Conservation (phyloP, 1,140 invertebrate species). For the Philotrypesis tridentata region DNA sequence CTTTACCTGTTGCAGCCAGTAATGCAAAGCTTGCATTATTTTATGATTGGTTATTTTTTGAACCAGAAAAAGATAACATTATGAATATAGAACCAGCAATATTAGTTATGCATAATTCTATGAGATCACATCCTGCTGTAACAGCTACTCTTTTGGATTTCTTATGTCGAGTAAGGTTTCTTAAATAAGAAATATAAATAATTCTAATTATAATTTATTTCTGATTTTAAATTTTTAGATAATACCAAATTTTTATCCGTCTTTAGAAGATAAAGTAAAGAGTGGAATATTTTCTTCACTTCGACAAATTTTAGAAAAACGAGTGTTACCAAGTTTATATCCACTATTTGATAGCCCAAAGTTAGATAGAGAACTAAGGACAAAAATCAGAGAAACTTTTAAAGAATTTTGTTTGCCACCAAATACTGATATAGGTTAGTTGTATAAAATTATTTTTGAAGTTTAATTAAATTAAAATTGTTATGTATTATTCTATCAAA, state of each 20-base stretch:
- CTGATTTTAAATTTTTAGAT: constrained; percentile 78
- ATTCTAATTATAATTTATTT: constrained; percentile 6
- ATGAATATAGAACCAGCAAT: constrained; percentile 99
- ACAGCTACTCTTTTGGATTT: constrained; percentile 96
- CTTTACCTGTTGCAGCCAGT: constrained; percentile 92
- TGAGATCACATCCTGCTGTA: constrained; percentile 95
- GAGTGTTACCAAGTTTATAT: constrained; percentile 90
- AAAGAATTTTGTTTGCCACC: constrained; percentile 88
- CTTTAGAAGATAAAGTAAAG: constrained; percentile 87
- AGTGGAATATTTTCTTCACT: constrained; percentile 94
- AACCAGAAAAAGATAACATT: constrained; percentile 96
- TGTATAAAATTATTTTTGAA: background rate
- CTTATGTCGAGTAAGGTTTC: constrained; percentile 85
- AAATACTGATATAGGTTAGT: constrained; percentile 70
- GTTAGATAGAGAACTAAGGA: constrained; percentile 90
- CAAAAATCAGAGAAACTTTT: constrained; percentile 91
- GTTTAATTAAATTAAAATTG: too few relatives aligned
- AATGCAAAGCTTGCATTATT: constrained; percentile 97
- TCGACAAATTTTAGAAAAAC: constrained; percentile 93
- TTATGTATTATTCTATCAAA: too few relatives aligned
- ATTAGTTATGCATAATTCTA: constrained; percentile 97
- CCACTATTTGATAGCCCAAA: constrained; percentile 95
- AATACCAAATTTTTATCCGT: constrained; percentile 93
- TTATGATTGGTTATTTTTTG: constrained; percentile 98
- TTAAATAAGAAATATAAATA: background rate